Evolutionary conservation across 2,888 invertebrate genomes (phyloP).

Genomic region (Rosalia funebris): DNA sequence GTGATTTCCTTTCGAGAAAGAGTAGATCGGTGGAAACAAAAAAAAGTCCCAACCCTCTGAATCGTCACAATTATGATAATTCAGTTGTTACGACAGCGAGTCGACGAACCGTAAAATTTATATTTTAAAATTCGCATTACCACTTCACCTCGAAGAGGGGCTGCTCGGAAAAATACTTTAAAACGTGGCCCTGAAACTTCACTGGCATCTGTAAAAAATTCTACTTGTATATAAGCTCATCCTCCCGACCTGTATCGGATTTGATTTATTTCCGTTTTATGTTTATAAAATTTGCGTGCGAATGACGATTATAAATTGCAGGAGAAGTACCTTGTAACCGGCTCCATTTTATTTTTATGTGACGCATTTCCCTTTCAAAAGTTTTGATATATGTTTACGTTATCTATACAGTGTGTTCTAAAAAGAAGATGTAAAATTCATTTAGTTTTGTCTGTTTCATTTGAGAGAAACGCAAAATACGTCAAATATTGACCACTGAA

Average conservation of each 20-base stretch:
- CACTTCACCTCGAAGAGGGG: no score
- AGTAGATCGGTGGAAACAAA: not conserved
- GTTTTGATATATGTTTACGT: no score
- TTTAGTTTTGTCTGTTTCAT: no score
- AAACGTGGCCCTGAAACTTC: not conserved
- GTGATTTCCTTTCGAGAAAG: no score
- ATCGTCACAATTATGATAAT: constrained; percentile 14
- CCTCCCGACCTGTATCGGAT: not conserved
- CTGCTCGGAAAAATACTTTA: not conserved
- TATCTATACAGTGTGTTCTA: no score
- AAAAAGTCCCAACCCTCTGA: not conserved
- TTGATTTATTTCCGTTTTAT: constrained; percentile 1
- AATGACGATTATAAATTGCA: not conserved
- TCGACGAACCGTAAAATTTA: constrained; percentile 1
- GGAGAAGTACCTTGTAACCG: no score
- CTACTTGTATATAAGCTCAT: not conserved
- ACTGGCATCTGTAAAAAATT: not conserved
- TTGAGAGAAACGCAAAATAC: no score
- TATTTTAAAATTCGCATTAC: constrained; percentile 6
- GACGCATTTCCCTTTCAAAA: no score
- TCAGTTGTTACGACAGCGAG: constrained; percentile 15
- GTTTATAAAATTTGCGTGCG: not conserved
- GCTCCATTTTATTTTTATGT: no score
- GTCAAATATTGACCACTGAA: no score
- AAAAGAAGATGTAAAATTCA: no score